These are phyloP conservation scores for Kryptolebias ocellatus DNA, from an alignment of 2,797 vertebrate genomes.

Conservation along the genomic window DNA sequence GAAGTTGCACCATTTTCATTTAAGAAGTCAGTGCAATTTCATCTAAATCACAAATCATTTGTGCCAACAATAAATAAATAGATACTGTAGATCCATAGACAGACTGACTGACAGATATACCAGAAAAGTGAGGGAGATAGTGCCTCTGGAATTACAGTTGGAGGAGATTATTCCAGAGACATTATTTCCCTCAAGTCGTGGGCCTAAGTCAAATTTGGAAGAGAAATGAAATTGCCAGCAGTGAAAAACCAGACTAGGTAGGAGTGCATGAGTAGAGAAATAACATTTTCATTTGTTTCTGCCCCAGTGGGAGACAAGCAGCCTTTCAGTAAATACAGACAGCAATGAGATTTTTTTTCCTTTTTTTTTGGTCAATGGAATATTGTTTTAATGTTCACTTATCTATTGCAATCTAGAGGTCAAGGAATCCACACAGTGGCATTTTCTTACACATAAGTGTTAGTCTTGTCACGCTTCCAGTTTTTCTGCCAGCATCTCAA, in stretches of 20 bases:
- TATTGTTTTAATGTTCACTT: slow-evolving; percentile 99
- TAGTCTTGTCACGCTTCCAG: slow-evolving; percentile 76
- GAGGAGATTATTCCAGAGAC: slow-evolving; percentile 97
- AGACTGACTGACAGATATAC: slow-evolving; percentile 58
- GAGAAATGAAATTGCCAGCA: slow-evolving; percentile 98
- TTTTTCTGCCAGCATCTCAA: slow-evolving; percentile 6
- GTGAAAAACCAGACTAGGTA: slow-evolving; percentile 96
- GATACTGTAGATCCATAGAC: slow-evolving; percentile 50
- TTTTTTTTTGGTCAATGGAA: slow-evolving; percentile 93
- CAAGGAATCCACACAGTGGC: slow-evolving; percentile 93
- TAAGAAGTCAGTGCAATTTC: slow-evolving; percentile 89
- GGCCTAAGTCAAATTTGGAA: slow-evolving; percentile 99
- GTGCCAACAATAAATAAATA: slow-evolving; percentile 77
- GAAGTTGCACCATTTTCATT: slow-evolving; percentile 89
- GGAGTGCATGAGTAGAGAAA: slow-evolving; percentile 99
- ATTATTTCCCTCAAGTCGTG: slow-evolving; percentile 98
- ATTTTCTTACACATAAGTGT: slow-evolving; percentile 88
- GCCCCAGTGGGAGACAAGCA: slow-evolving; percentile 94
- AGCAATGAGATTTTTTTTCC: slow-evolving; percentile 92
- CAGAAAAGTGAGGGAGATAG: slow-evolving; percentile 52
- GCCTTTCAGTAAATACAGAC: slow-evolving; percentile 98
- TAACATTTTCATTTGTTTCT: slow-evolving; percentile 99
- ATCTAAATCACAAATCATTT: slow-evolving; percentile 88
- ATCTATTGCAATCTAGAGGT: slow-evolving; percentile 99
- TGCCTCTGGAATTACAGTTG: slow-evolving; percentile 92